phyloP scores from a whole-genome alignment of 2,797 vertebrate species.

The Falco naumanni region DNA sequence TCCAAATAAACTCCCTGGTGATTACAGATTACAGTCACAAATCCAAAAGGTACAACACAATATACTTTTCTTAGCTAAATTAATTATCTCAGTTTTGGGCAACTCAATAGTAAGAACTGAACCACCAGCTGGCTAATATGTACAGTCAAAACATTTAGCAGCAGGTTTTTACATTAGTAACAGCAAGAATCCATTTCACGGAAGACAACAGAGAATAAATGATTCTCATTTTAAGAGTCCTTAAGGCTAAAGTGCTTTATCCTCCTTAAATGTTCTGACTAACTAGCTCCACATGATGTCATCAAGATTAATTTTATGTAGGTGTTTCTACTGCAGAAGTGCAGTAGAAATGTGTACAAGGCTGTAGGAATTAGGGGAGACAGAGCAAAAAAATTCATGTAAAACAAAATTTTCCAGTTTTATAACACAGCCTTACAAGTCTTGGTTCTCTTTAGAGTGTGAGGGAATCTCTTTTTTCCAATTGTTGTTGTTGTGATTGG shows the following conservation, averaged over 20 bases:
- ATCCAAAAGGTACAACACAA: conserved; percentile 70
- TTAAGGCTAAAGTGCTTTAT: conserved; percentile 80
- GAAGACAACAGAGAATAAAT: conserved; percentile 78
- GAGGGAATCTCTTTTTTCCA: neutral
- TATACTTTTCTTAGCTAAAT: conserved; percentile 76
- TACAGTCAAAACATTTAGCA: conserved; percentile 81
- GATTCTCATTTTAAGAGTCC: conserved; percentile 76
- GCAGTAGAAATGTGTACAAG: neutral
- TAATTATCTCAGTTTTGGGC: conserved; percentile 79
- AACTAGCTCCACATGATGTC: conserved; percentile 77
- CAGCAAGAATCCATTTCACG: conserved; percentile 80
- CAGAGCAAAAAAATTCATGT: neutral
- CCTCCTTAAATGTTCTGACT: conserved; percentile 74
- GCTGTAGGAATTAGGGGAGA: neutral
- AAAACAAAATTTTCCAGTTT: neutral
- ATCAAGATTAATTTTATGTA: conserved; percentile 76
- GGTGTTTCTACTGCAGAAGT: conserved; percentile 13
- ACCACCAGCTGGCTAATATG: conserved; percentile 81
- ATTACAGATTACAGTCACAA: conserved; percentile 77
- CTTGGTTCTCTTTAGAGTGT: neutral
- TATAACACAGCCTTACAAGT: neutral
- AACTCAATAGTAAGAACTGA: conserved; percentile 76
- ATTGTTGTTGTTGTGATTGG: neutral
- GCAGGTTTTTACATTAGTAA: conserved; percentile 82
- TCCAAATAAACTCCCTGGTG: conserved; percentile 73